Base-by-base conservation (phyloP, 2,888 invertebrate genomes). In the Leptopilina drosophilae region DNA sequence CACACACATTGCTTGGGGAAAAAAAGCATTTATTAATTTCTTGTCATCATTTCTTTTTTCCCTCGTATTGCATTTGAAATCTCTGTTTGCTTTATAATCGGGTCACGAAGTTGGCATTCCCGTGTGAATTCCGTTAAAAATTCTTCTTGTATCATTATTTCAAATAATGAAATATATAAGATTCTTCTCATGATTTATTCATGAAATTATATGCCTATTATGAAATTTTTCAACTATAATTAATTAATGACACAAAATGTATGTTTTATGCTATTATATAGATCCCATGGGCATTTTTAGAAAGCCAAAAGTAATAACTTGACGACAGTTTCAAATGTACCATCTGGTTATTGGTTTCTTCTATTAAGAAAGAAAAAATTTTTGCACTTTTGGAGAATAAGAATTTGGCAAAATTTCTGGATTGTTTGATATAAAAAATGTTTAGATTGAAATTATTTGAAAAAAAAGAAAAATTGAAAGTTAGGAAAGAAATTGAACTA, bases 61-160 rank as follows among this genome's bases (percentile, higher is more conserved):
- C 0, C 62, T 62, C 0, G 33, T 6, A 20, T 62, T 62, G 62
- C 62, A 20, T 62, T 62, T 20, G 9, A 62, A 20, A 15, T 62
- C 62, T 62, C 62, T 62, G 20, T 62, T 62, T 62, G 62, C 62
- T 62, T 62, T 62, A 20, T 20, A 62, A 62, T 62, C 62, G 62
- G 62, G 62, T 62, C 62, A 62, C 62, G 62, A 62, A 62, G 62
- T 62, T 62, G 62, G 62, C 62, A 62, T 62, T 62, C 62, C 62
- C 62, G 20, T 20, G 62, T 62, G 62, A 62, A 62, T 62, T 62
- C 62, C 62, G 62, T 62, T 15, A 15, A 62, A 9, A 15, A 62
- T n/a, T 62, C 62, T 62, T 20, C 62, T 62, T 9, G 49, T 2
- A 62, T 62, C 20, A 62, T 62, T 62, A 62, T 62, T 62, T 62